A percentile compares a stretch with the other conserved stretches of the same genome.
phyloP scores from a whole-genome alignment of 2,888 invertebrate genomes.

The Acronicta alni region DNA sequence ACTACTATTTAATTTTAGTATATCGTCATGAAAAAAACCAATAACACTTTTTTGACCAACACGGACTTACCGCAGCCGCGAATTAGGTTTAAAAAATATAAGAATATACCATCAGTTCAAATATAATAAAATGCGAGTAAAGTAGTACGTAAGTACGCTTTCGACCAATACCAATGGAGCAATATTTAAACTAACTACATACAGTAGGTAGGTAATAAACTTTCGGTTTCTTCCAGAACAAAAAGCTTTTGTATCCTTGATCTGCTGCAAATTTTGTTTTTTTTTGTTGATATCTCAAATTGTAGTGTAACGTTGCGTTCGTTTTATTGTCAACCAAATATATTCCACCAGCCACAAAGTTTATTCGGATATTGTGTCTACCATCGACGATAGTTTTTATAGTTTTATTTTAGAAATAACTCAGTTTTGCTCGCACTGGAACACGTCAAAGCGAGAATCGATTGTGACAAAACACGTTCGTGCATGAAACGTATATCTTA shows the following conservation, averaged over 20 bases:
- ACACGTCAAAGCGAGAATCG: constrained; percentile 50
- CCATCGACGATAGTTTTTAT: constrained; percentile 17
- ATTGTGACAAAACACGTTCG: constrained; percentile 54
- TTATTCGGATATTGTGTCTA: constrained; percentile 36
- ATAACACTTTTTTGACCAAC: too few species aligned
- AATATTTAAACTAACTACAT: too few species aligned
- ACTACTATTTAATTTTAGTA: too few species aligned
- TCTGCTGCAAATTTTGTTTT: constrained; percentile 14
- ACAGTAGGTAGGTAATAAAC: too few species aligned
- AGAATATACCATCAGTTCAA: too few species aligned
- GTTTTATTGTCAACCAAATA: constrained; percentile 35
- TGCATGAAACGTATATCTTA: constrained; percentile 61
- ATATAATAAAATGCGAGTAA: too few species aligned
- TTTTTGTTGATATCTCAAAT: constrained; percentile 12
- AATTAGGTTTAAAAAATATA: too few species aligned
- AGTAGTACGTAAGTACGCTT: too few species aligned
- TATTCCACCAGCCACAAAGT: constrained; percentile 25
- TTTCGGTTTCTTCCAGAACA: not conserved
- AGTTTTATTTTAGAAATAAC: constrained; percentile 36
- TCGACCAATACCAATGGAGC: too few species aligned
- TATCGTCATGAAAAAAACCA: too few species aligned
- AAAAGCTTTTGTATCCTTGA: constrained; percentile 11
- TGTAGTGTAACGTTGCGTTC: constrained; percentile 29
- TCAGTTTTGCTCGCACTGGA: constrained; percentile 32
- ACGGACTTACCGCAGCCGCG: too few species aligned